phyloP scores from a whole-genome alignment of 1,140 invertebrate species.

The Ceratina japonica region DNA sequence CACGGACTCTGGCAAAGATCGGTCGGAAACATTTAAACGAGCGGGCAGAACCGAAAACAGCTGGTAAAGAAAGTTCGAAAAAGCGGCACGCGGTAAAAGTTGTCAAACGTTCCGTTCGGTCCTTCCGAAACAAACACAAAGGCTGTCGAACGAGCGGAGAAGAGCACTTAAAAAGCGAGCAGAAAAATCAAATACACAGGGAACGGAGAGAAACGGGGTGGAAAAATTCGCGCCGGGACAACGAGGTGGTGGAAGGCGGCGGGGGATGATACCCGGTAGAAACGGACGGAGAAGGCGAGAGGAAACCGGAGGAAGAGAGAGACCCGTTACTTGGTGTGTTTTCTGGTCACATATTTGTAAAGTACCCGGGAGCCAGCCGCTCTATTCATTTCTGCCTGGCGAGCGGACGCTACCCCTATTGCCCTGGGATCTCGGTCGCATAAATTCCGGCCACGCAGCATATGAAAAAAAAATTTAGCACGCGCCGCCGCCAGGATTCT shows the following conservation, averaged over 20 bases:
- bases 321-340: slow-evolving; percentile 65
- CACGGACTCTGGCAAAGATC: not conserved
- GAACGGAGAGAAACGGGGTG: not conserved
- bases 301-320: slow-evolving; percentile 5
- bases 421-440: slow-evolving; percentile 63
- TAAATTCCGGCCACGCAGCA: slow-evolving; percentile 70
- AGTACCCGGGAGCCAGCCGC: slow-evolving; percentile 68
- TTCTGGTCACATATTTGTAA: slow-evolving; percentile 77
- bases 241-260: not conserved
- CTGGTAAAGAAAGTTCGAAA: not conserved
- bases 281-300: not conserved
- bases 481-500: slow-evolving; percentile 34
- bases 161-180: slow-evolving; percentile 17
- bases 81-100: not conserved
- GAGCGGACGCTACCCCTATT: slow-evolving; percentile 55
- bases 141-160: not conserved
- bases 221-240: slow-evolving; percentile 24
- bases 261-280: slow-evolving; percentile 1
- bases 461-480: slow-evolving; percentile 64
- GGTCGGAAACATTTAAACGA: not conserved
- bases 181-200: not conserved
- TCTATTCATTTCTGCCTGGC: slow-evolving; percentile 73
- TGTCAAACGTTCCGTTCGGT: not conserved
- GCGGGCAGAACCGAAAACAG: not conserved
- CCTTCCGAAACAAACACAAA: not conserved